Evolutionary conservation across 2,113 vertebrate species (phyloP), one percentile per base, ranked within the genome.

Genomic region (Pelvicachromis taeniatus): DNA sequence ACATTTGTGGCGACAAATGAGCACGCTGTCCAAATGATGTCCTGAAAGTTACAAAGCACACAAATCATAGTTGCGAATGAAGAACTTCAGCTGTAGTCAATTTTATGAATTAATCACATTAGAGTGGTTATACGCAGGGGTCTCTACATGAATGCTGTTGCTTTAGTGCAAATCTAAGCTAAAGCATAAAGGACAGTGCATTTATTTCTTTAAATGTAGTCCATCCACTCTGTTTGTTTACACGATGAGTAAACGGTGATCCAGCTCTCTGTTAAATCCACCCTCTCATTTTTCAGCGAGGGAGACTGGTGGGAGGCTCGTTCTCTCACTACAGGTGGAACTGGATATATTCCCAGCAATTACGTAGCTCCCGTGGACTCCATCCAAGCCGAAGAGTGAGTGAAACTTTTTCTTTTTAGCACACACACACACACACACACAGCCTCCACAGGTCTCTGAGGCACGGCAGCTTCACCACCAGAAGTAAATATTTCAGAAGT

Each of bases 261-360:
- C 10, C 42, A 4, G 58, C 17, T 79, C 21, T 48, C 35, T 65
- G 19, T 87, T 85, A 61, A 50, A 12, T 85, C 79, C 55, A 83
- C 77, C 81, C 61, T 89, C 59, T 88, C 42, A n/a, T 35, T 80
- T 56, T 7, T 16, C 96, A 99, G 98, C 82, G 99, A 99, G 97
- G 99, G 99, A 86, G 99, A 99, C 93, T 99, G 99, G 99, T 99
- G 99, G 99, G 99, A 99, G 94, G 99, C 99, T 33, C 98, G 98
- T 35, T 99, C 98, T 85, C 94, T 99, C 94, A 98, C 97, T 87
- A 99, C 99, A 83, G 98, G 98, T 55, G 98, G 98, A 94, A 99
- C 98, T 7, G 98, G 99, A 95, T 99, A 99, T 94, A 99, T 99
- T 96, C 99, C 99, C 94, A 99, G 99, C 93, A 99, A 99, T 95